Base-by-base conservation (phyloP, 2,113 vertebrate species). In the Capricornis sumatraensis region DNA sequence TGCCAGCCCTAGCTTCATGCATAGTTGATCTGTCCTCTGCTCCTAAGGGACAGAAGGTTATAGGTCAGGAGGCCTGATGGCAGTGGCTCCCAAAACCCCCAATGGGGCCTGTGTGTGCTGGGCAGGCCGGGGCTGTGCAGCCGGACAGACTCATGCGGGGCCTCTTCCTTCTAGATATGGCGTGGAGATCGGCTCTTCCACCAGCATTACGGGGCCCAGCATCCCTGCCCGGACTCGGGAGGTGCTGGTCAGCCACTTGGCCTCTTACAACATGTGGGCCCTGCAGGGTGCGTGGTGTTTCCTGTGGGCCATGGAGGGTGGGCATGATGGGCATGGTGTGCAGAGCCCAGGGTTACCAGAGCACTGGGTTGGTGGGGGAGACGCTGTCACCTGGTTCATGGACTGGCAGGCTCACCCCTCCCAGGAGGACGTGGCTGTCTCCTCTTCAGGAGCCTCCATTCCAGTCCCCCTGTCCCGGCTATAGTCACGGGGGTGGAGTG, bases 261-360 rank as follows among this genome's bases (percentile, higher is more conserved):
- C 99, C 0, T 99, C 99, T 12, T 99, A 99, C 98, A 99, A 99
- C 98, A 99, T 98, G 98, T 99, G 99, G 99, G 99, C 99, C 58
- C 95, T 99, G 83, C 99, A 99, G 99, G 99, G 99, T 99, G 98
- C 94, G 92, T 1, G 64, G 52, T 19, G 19, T 15, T 57, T 33
- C 28, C 1, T 30, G 16, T 0, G 0, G 43, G 28, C 28, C 57
- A 33, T 30, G 43, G 76, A 28, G 7, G 76, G 93, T 19, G 36
- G 55, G 12, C 6, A 15, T 9, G 67, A 74, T 25, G 36, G 67
- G n/a, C 47, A 3, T 30, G 16, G 27, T 5, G 43, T 30, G 45
- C 50, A 21, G 71, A 76, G 28, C 28, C 9, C 3, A 9, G 50
- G 50, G 12, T n/a, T 6, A 27, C 71, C 21, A 0, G 40, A 76